Evolutionary conservation across 1,140 invertebrate genomes (phyloP), one percentile per base, ranked within the genome.

Genomic region (Chionoecetes opilio): DNA sequence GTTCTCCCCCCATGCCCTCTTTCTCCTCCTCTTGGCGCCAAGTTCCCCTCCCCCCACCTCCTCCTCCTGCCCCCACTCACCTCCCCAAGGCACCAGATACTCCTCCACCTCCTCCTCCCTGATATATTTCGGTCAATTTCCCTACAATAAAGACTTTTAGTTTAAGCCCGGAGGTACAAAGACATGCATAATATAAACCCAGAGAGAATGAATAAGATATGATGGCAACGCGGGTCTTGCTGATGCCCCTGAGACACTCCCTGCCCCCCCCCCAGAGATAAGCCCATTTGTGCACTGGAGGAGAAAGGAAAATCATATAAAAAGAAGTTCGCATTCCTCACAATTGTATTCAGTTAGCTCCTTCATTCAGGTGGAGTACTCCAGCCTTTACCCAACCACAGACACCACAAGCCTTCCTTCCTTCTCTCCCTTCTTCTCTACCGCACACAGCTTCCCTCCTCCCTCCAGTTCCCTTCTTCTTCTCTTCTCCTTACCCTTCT

Each of bases 41-140:
- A n/a, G n/a, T n/a, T 75, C 53, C 53, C 21, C 21, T 21, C 21
- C 53, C n/a, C 6, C 63, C 63, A 6, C 63, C 8, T 17, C 63
- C 63, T n/a, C 21, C 63, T n/a, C n/a, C 63, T 26, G 2, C 63
- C 63, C n/a, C 63, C 63, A 75, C 63, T 75, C 21, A 75, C 63
- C 63, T 75, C 63, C 63, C n/a, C n/a, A 75, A 75, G 63, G 63
- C 63, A 21, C 21, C n/a, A 75, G 63, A 75, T 26, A n/a, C 63
- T 75, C 63, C 63, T 75, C 21, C n/a, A 75, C 21, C 26, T 26
- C 6, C 63, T 75, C 63, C 63, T 75, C 63, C 63, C 21, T 75
- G 63, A 75, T 75, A 75, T 75, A 75, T 26, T 75, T 75, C 63
- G 63, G 63, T 75, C 63, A 75, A 75, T 75, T 75, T 75, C 63